Conservation (phyloP, 2,113 vertebrate species). For the Ploceus nigricollis region DNA sequence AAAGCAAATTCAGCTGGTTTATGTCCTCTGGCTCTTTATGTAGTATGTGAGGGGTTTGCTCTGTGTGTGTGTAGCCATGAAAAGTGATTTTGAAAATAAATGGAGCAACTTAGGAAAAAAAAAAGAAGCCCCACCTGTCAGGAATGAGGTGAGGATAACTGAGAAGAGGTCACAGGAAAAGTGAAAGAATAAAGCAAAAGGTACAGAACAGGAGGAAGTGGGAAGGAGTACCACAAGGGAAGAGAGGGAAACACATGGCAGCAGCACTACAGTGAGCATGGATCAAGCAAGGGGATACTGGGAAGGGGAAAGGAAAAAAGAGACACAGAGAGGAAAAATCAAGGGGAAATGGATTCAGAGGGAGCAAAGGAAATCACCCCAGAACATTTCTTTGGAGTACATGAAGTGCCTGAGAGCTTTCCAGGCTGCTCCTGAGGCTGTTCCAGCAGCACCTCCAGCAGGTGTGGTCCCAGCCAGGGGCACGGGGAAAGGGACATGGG, state of each 20-base stretch:
- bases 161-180: neutral
- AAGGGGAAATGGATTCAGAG: neutral
- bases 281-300: neutral
- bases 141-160: neutral
- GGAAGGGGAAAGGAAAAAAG: neutral
- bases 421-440: neutral
- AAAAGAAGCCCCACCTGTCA: neutral
- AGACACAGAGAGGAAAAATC: neutral
- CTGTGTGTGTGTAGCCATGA: neutral
- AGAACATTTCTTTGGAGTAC: neutral
- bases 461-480: neutral
- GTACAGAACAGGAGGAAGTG: neutral
- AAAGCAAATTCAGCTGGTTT: neutral
- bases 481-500: neutral
- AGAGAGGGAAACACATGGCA: neutral
- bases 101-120: neutral
- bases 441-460: neutral
- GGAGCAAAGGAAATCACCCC: neutral
- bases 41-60: neutral
- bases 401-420: neutral
- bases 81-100: neutral
- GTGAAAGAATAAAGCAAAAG: neutral
- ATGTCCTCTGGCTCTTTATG: neutral
- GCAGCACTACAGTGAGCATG: neutral
- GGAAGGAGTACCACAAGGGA: neutral